phyloP scores from a whole-genome alignment of 2,888 invertebrate genomes.

The Dryocosmus kuriphilus region DNA sequence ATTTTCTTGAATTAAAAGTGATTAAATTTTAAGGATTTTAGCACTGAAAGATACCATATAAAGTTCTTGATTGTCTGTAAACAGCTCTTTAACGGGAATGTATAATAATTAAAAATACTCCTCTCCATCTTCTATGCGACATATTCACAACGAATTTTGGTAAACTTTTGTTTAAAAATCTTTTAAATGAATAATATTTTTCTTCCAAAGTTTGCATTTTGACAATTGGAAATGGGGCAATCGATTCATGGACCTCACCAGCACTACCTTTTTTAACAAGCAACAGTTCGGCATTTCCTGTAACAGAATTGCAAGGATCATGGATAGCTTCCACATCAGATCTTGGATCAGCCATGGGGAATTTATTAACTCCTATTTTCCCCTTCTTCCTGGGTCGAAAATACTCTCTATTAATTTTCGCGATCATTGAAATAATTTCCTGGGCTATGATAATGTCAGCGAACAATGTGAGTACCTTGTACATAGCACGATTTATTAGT shows the following conservation, averaged over 20 bases:
- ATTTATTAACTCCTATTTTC: conserved; percentile 64
- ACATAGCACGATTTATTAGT: conserved; percentile 76
- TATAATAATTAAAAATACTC: too few species aligned
- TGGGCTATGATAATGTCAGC: conserved; percentile 70
- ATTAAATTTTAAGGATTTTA: too few species aligned
- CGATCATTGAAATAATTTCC: conserved; percentile 66
- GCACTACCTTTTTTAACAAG: conserved; percentile 67
- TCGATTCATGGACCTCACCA: conserved; percentile 72
- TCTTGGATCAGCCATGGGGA: conserved; percentile 67
- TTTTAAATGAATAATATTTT: not conserved
- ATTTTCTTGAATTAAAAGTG: too few species aligned
- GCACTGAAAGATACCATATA: too few species aligned
- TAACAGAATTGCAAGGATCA: conserved; percentile 66
- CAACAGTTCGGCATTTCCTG: conserved; percentile 61
- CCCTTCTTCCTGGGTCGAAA: conserved; percentile 71
- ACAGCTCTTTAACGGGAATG: too few species aligned
- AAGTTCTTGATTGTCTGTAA: too few species aligned
- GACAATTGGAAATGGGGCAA: conserved; percentile 69
- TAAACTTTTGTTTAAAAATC: too few species aligned
- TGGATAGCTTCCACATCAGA: conserved; percentile 71
- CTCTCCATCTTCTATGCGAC: too few species aligned
- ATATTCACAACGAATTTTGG: too few species aligned
- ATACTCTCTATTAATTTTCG: conserved; percentile 64
- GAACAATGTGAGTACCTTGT: conserved; percentile 65
- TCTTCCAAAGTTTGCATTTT: conserved; percentile 64